Evolutionary conservation across 1,140 invertebrate species (phyloP).

Genomic region (Kradibia gibbosae): DNA sequence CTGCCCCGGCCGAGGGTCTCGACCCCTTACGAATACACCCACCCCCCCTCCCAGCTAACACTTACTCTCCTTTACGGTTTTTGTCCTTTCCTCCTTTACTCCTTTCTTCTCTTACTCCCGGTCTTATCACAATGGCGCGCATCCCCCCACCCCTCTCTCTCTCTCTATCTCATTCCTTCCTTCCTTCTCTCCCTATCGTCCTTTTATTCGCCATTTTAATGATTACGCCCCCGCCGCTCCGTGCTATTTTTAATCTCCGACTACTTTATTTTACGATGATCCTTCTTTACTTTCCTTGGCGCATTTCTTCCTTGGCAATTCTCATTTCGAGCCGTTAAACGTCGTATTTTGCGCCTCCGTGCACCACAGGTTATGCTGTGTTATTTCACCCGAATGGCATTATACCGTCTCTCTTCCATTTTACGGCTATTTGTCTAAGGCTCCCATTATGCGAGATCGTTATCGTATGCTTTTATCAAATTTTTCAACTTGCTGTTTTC

Average conservation of each 20-base stretch:
- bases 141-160: neutral
- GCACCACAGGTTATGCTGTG: too few relatives aligned
- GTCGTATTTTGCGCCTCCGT: neutral
- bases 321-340: neutral
- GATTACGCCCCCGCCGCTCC: neutral
- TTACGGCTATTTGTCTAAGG: too few relatives aligned
- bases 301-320: neutral
- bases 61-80: conserved; percentile 8
- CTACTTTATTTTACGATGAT: neutral
- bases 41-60: neutral
- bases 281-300: neutral
- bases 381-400: neutral
- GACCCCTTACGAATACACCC: too few relatives aligned
- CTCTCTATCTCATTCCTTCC: neutral
- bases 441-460: too few relatives aligned
- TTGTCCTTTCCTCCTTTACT: neutral
- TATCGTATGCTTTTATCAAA: too few relatives aligned
- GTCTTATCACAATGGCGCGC: neutral
- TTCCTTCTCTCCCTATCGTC: neutral
- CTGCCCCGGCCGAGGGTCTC: neutral
- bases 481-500: too few relatives aligned
- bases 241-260: neutral
- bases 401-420: too few relatives aligned
- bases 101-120: neutral
- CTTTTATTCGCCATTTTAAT: conserved; percentile 8